A percentile compares a stretch with the other conserved stretches of the same genome.
These are phyloP conservation scores for Coregonus sp. DNA, from an alignment of 2,797 vertebrate species.

Conservation along the genomic window DNA sequence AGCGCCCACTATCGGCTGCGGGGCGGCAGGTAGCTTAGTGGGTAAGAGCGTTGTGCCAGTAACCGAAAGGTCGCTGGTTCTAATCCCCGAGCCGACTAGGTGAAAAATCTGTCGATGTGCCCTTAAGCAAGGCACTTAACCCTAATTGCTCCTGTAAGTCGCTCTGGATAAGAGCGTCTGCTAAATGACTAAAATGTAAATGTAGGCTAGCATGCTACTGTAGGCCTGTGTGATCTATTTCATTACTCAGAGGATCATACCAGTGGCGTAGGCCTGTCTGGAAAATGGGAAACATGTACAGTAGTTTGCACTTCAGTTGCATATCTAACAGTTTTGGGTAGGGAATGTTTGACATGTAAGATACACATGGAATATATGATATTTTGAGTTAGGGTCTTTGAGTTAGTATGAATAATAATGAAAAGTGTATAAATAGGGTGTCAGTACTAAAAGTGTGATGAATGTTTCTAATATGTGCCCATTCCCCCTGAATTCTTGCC, in stretches of 20 bases:
- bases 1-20: too few relatives aligned
- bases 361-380: not conserved
- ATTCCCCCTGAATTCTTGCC: constrained; percentile 80
- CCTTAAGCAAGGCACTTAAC: too few relatives aligned
- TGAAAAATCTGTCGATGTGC: too few relatives aligned
- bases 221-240: not conserved
- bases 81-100: too few relatives aligned
- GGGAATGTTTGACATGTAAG: not conserved
- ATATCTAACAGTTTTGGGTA: constrained; percentile 5
- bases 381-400: not conserved
- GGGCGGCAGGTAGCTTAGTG: too few relatives aligned
- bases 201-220: not conserved
- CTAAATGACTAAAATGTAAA: too few relatives aligned
- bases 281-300: not conserved
- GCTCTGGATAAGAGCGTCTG: too few relatives aligned
- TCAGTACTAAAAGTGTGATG: constrained; percentile 73
- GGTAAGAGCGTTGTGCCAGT: too few relatives aligned
- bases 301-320: constrained; percentile 21
- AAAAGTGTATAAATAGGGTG: constrained; percentile 64
- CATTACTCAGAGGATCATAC: not conserved
- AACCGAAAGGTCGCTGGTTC: too few relatives aligned
- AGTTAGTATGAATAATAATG: too few relatives aligned
- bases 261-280: not conserved
- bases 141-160: too few relatives aligned
- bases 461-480: constrained; percentile 76